These are phyloP conservation scores for Caranx melampygus DNA, from an alignment of 2,113 vertebrate species.

Conservation along the genomic window DNA sequence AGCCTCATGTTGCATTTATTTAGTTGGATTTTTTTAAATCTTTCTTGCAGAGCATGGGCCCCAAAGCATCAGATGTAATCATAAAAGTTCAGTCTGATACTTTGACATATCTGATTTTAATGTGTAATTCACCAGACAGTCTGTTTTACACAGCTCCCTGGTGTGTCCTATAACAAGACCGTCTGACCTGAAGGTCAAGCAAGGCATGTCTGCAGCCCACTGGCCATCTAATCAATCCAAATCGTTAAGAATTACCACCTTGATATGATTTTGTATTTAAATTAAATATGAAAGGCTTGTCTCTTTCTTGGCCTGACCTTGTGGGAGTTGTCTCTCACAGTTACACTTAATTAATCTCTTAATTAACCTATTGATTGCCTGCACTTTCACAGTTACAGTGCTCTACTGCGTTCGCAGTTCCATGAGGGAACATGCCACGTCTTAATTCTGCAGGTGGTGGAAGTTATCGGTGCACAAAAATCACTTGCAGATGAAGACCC, in stretches of 20 bases:
- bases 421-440: constrained; percentile 15
- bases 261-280: constrained; percentile 40
- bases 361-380: constrained; percentile 74
- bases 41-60: neutral
- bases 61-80: constrained; percentile 10
- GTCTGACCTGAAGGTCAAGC: constrained; percentile 12
- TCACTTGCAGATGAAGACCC: neutral
- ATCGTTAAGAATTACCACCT: constrained; percentile 27
- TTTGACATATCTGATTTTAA: neutral
- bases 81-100: neutral
- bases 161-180: constrained; percentile 20
- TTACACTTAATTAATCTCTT: constrained; percentile 71
- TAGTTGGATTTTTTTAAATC: neutral
- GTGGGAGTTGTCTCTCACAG: constrained; percentile 53
- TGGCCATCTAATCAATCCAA: constrained; percentile 30
- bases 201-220: neutral
- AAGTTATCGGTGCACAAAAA: constrained; percentile 14
- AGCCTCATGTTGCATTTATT: neutral
- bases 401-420: constrained; percentile 39
- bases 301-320: constrained; percentile 49
- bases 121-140: constrained; percentile 11
- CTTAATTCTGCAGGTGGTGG: constrained; percentile 38
- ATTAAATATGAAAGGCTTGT: constrained; percentile 35
- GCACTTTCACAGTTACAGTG: constrained; percentile 34
- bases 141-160: constrained; percentile 1